Conservation (phyloP, 2,888 invertebrate genomes). For the Mellilla xanthometata region DNA sequence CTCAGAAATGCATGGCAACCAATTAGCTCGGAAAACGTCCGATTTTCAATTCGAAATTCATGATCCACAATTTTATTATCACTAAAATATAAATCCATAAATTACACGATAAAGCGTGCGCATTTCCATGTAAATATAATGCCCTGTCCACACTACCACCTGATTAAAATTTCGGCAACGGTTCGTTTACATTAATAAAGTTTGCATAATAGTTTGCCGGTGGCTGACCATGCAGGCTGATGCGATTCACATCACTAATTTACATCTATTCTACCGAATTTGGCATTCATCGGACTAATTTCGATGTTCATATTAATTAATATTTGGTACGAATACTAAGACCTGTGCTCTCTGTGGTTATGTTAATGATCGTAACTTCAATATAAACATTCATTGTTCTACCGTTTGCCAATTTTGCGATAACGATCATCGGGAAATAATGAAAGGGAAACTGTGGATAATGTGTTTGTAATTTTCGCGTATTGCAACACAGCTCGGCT, state of each 20-base stretch:
- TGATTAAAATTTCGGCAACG: conserved; percentile 17
- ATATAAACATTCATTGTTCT: conserved; percentile 32
- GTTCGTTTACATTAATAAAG: conserved; percentile 25
- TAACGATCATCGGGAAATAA: conserved; percentile 29
- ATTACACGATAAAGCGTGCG: conserved; percentile 21
- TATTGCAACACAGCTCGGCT: conserved; percentile 38
- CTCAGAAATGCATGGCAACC: too few species aligned
- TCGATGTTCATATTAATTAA: background rate
- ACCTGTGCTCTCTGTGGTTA: background rate
- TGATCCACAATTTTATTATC: conserved; percentile 1
- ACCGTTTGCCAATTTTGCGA: conserved; percentile 30
- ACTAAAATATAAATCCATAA: conserved; percentile 4
- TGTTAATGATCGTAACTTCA: conserved; percentile 14
- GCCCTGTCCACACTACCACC: conserved; percentile 10
- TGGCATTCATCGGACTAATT: conserved; percentile 11
- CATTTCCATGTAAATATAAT: conserved; percentile 9
- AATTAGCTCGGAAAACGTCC: too few species aligned
- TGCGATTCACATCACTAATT: conserved; percentile 25
- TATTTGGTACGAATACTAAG: background rate
- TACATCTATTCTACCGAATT: conserved; percentile 4
- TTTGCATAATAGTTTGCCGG: conserved; percentile 36
- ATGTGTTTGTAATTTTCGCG: conserved; percentile 42
- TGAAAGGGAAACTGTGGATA: conserved; percentile 33
- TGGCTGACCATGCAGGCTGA: conserved; percentile 52
- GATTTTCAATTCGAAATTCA: background rate